phyloP scores from a whole-genome alignment of 2,113 vertebrate genomes.

The Peucedramus taeniatus region DNA sequence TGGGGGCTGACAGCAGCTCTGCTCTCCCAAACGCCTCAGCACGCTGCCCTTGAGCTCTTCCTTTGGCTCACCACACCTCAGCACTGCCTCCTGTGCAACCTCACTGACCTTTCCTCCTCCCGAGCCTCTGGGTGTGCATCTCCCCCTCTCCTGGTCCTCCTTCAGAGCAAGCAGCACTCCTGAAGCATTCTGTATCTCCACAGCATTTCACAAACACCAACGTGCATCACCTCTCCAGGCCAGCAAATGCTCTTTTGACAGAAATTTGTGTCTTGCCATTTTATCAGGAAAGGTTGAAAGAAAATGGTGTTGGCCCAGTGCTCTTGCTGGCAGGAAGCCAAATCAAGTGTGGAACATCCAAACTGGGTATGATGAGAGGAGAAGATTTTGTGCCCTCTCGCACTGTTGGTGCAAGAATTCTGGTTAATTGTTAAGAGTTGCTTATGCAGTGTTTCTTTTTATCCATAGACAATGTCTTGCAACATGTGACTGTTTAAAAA shows the following conservation, averaged over 20 bases:
- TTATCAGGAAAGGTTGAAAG: neutral
- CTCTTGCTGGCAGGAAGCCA: neutral
- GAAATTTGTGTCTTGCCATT: neutral
- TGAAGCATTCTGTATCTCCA: neutral
- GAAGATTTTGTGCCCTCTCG: neutral
- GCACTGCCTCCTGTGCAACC: neutral
- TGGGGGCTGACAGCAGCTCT: neutral
- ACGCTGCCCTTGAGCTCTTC: neutral
- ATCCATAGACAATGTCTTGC: neutral
- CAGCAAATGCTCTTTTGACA: neutral
- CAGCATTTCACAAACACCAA: neutral
- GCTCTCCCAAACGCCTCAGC: neutral
- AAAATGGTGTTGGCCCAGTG: conserved; percentile 15
- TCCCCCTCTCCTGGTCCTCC: neutral
- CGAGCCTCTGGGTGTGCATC: fast-evolving
- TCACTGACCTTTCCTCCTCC: neutral
- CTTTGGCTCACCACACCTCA: neutral
- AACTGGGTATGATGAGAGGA: conserved; percentile 37
- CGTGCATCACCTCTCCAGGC: neutral
- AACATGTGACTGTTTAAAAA: neutral
- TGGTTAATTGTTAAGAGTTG: conserved; percentile 39
- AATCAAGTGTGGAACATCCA: neutral
- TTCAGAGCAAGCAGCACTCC: neutral
- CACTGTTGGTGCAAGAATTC: neutral
- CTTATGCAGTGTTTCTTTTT: neutral